Conservation (phyloP, 2,113 vertebrate genomes). For the Trinectes maculatus region DNA sequence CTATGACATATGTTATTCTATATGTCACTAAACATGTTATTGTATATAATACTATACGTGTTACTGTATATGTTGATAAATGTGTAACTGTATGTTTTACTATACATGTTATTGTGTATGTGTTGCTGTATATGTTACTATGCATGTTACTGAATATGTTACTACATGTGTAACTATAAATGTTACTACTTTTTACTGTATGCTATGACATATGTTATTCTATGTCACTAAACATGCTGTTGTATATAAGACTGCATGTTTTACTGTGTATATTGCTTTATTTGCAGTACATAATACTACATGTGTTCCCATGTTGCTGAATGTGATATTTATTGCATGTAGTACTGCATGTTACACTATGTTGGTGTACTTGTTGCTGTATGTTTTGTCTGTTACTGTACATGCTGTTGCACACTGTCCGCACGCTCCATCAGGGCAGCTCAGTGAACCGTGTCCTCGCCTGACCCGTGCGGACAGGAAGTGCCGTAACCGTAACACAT, state of each 20-base stretch:
- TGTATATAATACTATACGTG: not conserved
- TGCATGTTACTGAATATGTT: not conserved
- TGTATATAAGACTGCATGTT: not conserved
- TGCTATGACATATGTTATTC: not conserved
- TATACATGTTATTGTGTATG: not conserved
- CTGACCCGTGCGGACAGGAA: conserved; percentile 54
- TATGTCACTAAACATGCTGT: not conserved
- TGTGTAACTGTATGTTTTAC: not conserved
- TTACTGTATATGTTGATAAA: not conserved
- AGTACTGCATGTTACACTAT: not conserved
- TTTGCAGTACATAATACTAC: not conserved
- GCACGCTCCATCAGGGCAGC: conserved; percentile 4
- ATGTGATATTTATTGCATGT: not conserved
- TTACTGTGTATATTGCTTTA: no score
- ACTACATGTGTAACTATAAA: not conserved
- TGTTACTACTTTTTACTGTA: not conserved
- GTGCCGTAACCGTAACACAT: conserved; percentile 2
- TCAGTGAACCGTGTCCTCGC: conserved; percentile 27
- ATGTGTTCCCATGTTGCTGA: not conserved
- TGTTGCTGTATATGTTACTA: not conserved
- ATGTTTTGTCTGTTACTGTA: not conserved
- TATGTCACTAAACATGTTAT: not conserved
- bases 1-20: not conserved
- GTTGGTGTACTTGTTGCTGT: no score
- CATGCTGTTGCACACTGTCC: not conserved